phyloP scores from a whole-genome alignment of 35 echinoderm and acorn worm species.

The Chiridota heheva region DNA sequence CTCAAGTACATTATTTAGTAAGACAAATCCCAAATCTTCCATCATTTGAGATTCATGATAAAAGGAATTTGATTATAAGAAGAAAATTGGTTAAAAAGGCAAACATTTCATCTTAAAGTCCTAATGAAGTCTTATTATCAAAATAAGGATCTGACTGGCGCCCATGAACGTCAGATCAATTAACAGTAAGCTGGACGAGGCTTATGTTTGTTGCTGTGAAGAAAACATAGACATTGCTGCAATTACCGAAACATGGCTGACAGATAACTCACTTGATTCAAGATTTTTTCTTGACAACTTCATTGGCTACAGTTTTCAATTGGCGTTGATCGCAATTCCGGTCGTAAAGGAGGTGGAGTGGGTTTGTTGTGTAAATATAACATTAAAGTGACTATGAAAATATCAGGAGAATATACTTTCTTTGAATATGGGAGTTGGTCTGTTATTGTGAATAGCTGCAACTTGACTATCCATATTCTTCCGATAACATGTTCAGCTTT shows the following conservation, averaged over 20 bases:
- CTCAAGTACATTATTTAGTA: too few species aligned
- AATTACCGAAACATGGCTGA: constrained; percentile 11
- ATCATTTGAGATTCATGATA: too few species aligned
- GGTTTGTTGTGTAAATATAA: not conserved
- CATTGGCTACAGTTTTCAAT: not conserved
- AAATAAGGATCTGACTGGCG: too few species aligned
- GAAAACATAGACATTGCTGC: constrained; percentile 3
- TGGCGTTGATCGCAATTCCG: not conserved
- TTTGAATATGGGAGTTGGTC: constrained; percentile 10
- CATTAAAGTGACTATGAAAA: not conserved
- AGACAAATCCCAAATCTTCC: too few species aligned
- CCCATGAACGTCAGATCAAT: constrained; percentile 21
- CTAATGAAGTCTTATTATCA: too few species aligned
- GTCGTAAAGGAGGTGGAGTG: not conserved
- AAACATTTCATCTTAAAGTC: too few species aligned
- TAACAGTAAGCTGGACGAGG: not conserved
- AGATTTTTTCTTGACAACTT: constrained; percentile 2
- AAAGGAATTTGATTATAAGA: too few species aligned
- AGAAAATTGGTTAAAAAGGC: too few species aligned
- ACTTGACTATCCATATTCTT: too few species aligned
- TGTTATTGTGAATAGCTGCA: constrained; percentile 1
- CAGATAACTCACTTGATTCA: not conserved
- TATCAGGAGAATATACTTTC: not conserved
- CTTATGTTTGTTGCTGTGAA: not conserved
- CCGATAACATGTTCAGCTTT: too few species aligned